Evolutionary conservation across 1,140 invertebrate genomes (phyloP).

Genomic region (Apis laboriosa): DNA sequence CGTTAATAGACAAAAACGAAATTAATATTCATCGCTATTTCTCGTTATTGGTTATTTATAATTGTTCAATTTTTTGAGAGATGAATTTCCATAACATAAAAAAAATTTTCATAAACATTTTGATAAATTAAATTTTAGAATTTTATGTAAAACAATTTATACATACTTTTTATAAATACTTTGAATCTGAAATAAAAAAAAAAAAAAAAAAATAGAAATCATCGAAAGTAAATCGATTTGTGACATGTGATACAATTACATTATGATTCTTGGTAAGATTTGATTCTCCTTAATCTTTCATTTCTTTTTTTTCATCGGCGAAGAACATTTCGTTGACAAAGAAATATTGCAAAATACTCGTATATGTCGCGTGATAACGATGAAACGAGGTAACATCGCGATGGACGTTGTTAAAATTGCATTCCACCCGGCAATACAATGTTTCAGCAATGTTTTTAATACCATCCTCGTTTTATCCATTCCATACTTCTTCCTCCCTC

Average conservation of each 20-base stretch:
- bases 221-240: not conserved
- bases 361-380: constrained; percentile 17
- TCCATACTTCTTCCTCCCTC: not conserved
- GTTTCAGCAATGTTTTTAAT: constrained; percentile 22
- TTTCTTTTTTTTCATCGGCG: not conserved
- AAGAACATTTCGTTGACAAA: not conserved
- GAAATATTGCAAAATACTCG: constrained; percentile 24
- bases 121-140: too few species aligned
- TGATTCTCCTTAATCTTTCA: not conserved
- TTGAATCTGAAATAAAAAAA: too few species aligned
- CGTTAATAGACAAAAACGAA: not conserved
- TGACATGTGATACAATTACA: not conserved
- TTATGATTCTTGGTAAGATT: not conserved
- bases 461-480: constrained; percentile 10
- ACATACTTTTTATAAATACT: too few species aligned
- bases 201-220: not conserved
- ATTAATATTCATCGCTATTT: not conserved
- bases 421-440: constrained; percentile 26
- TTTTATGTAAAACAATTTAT: too few species aligned
- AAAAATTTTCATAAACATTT: too few species aligned
- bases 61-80: not conserved
- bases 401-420: constrained; percentile 39
- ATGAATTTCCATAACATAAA: too few species aligned
- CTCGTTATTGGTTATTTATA: too few species aligned
- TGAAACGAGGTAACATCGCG: constrained; percentile 20